These are phyloP conservation scores for Nanorana parkeri DNA, from an alignment of 2,113 vertebrate species.

Conservation along the genomic window DNA sequence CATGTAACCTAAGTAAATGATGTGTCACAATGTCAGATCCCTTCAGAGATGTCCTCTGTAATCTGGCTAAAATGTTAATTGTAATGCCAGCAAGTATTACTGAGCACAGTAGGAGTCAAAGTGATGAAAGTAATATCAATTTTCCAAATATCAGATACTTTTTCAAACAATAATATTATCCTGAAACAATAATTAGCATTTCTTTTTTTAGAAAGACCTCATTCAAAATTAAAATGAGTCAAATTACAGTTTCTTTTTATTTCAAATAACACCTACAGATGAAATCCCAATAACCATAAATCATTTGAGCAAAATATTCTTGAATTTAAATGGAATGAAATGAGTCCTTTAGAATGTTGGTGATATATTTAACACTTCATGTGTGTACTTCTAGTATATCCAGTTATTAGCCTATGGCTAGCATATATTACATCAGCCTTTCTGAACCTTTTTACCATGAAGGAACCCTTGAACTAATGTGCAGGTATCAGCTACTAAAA, in stretches of 20 bases:
- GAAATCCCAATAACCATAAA: not conserved
- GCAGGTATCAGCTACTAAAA: too few relatives aligned
- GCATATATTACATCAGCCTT: too few relatives aligned
- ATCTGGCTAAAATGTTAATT: not conserved
- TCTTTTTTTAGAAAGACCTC: not conserved
- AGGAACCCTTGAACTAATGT: too few relatives aligned
- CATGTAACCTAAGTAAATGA: not conserved
- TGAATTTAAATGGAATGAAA: too few relatives aligned
- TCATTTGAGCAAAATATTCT: too few relatives aligned
- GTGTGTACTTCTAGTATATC: too few relatives aligned
- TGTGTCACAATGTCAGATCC: not conserved
- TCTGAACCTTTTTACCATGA: too few relatives aligned
- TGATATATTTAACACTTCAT: too few relatives aligned
- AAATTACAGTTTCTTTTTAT: not conserved
- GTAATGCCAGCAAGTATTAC: not conserved
- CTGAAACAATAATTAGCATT: conserved; percentile 15
- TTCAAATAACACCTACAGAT: not conserved
- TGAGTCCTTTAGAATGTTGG: too few relatives aligned
- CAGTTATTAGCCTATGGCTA: too few relatives aligned
- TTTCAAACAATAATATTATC: not conserved
- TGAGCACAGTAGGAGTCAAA: conserved; percentile 12
- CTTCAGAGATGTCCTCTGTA: conserved; percentile 9
- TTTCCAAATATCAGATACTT: conserved; percentile 9
- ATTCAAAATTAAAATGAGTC: not conserved
- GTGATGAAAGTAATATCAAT: conserved; percentile 23